Conservation (phyloP, 2,113 vertebrate species). For the Fulica atra region DNA sequence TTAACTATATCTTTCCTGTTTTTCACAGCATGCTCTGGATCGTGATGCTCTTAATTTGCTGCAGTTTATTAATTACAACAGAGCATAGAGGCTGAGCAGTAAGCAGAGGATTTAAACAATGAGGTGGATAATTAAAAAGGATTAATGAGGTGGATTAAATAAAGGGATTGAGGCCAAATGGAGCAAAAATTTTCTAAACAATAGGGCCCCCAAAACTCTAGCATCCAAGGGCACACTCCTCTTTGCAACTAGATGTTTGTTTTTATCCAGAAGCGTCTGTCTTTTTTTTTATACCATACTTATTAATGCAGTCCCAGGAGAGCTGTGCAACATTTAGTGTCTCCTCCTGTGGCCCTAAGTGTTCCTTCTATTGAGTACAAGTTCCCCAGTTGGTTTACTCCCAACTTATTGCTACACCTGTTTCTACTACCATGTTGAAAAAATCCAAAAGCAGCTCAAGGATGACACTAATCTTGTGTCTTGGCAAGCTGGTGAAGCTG, state of each 20-base stretch:
- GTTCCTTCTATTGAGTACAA: background rate
- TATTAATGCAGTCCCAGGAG: background rate
- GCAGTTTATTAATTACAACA: constrained; percentile 47
- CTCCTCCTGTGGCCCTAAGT: background rate
- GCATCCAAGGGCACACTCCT: background rate
- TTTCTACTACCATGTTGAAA: background rate
- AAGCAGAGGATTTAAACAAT: constrained; percentile 55
- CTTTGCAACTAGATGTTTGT: background rate
- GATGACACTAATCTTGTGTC: background rate
- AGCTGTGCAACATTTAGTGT: background rate
- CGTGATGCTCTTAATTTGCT: constrained; percentile 13
- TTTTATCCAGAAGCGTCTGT: background rate
- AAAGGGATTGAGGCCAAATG: constrained; percentile 45
- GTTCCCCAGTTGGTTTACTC: background rate
- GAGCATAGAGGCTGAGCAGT: background rate
- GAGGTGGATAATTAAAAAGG: constrained; percentile 62
- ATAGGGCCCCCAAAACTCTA: background rate
- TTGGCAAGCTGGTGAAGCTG: background rate
- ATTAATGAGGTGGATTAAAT: constrained; percentile 62
- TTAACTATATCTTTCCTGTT: background rate
- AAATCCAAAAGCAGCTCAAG: background rate
- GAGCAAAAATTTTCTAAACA: constrained; percentile 15
- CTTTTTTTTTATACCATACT: background rate
- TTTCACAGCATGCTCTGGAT: background rate
- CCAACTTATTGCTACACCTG: background rate